Conservation (phyloP, 2,888 invertebrate genomes). For the Aleiodes leptofemur region DNA sequence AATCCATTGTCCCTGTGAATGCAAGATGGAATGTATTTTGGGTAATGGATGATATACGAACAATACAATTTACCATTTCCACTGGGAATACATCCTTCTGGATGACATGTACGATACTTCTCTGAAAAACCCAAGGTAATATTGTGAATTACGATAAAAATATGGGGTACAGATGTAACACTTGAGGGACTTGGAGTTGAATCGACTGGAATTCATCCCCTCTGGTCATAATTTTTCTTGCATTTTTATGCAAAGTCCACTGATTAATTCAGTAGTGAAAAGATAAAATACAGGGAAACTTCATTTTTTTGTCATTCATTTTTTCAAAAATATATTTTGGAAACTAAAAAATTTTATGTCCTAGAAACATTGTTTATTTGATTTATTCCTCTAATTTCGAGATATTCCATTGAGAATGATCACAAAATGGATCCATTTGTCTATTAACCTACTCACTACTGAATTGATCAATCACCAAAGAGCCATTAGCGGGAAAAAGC, state of each 20-base stretch:
- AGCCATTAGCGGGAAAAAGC: not conserved
- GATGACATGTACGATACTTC: constrained; percentile 17
- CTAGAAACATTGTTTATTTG: no score
- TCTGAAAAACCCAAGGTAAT: not conserved
- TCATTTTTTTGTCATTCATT: no score
- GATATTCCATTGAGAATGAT: no score
- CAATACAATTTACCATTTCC: constrained; percentile 7
- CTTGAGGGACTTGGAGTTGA: constrained; percentile 21
- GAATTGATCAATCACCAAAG: not conserved
- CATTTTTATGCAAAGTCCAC: no score
- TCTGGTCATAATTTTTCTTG: no score
- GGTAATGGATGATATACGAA: constrained; percentile 21
- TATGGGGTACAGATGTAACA: not conserved
- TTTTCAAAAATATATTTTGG: no score
- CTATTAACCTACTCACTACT: no score
- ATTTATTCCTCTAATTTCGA: no score
- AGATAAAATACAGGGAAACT: no score
- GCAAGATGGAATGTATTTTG: constrained; percentile 34
- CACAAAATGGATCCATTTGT: no score
- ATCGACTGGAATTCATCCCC: not conserved
- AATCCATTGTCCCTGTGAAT: constrained; percentile 28
- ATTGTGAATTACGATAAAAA: constrained; percentile 10
- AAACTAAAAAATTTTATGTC: no score
- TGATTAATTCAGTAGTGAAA: no score
- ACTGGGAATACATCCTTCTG: constrained; percentile 19